A percentile compares a stretch with the other conserved stretches of the same genome.
Conservation (phyloP, 2,113 vertebrate species). For the Meles meles region DNA sequence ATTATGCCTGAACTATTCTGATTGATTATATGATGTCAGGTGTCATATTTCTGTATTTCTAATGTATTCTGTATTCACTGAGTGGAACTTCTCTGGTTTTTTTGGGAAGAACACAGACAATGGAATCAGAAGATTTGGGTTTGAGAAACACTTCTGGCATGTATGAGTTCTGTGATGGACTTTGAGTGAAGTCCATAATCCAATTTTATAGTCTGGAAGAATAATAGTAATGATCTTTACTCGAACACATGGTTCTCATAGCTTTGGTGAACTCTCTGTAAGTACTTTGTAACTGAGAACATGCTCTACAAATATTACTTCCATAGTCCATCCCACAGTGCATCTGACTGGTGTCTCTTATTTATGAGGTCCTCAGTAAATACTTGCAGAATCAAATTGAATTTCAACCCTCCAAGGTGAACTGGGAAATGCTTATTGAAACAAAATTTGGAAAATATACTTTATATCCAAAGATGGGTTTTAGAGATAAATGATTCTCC, state of each 20-base stretch:
- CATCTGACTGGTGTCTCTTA: not conserved
- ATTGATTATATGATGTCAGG: not conserved
- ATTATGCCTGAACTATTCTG: not conserved
- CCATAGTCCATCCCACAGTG: not conserved
- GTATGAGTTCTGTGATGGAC: not conserved
- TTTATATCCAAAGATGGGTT: not conserved
- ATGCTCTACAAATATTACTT: not conserved
- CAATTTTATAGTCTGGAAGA: not conserved
- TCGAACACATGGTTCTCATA: not conserved
- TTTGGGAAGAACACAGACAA: not conserved
- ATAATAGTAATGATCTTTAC: not conserved
- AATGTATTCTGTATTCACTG: not conserved
- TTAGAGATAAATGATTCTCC: not conserved
- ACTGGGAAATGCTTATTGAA: conserved; percentile 29
- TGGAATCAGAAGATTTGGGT: not conserved
- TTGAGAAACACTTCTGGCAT: not conserved
- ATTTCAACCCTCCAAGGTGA: conserved; percentile 12
- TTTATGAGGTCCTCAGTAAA: not conserved
- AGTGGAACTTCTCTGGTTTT: not conserved
- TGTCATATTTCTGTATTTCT: not conserved
- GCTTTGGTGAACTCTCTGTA: not conserved
- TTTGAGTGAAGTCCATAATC: not conserved
- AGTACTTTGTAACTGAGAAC: not conserved
- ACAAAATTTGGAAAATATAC: conserved; percentile 6
- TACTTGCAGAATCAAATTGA: not conserved